Evolutionary conservation across 2,888 invertebrate species (phyloP), one percentile per base, ranked within the genome.

Genomic region (Cheilosia pagana): DNA sequence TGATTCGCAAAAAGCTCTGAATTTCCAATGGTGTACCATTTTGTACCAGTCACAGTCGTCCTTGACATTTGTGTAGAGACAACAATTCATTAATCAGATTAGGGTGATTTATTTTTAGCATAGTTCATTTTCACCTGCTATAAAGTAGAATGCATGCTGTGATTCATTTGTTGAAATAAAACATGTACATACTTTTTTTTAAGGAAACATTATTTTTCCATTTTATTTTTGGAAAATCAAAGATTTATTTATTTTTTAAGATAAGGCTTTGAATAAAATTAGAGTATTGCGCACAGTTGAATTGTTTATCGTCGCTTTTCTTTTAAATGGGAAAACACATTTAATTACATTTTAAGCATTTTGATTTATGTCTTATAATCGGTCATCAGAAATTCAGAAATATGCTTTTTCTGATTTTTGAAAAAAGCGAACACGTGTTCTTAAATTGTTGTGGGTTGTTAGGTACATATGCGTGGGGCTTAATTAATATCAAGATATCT

Each of bases 61-160:
- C 85, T 85, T 85, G 85, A 85, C 85, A 85, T 85, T 85, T 85
- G 75, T 67, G 67, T 68, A 55, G 3, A 41, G 57, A 68, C 60
- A 71, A 78, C 70, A 74, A 52, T 16, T 60, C 53, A 76, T 81
- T 85, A 65, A 71, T 85, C 76, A 71, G 60, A 50, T 85, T 60
- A n/a, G 70, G 43, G 41, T 67, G 65, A 60, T 75, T 71, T 81
- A 81, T 85, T 81, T 81, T 65, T 55, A 71, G 12, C 60, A 60
- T 21, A 71, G 70, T 52, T 60, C 59, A 71, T 75, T 81, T 81
- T 85, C 76, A 85, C 79, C 81, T 85, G 85, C 70, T 41, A 10
- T 25, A 8, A n/a, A n/a, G n/a, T 21, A 50, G 45, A n/a, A 55
- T 57, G 55, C 60, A 72, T 78, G 28, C 55, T 71, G 52, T 85